These are phyloP conservation scores for Rhagonycha lutea DNA, from an alignment of 2,888 invertebrate species.

Conservation along the genomic window DNA sequence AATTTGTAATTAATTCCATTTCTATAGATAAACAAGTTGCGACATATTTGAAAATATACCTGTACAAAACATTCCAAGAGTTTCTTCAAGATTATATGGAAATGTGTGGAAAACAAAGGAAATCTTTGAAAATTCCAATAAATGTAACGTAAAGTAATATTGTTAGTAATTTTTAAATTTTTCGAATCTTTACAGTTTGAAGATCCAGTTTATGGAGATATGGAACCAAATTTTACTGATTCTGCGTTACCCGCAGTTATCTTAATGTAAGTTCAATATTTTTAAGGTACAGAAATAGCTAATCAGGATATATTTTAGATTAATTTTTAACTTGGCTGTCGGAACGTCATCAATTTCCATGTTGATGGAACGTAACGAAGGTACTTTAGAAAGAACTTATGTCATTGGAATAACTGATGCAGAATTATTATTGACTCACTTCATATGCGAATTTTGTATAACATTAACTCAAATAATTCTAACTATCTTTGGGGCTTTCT, in stretches of 20 bases:
- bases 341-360: conserved; percentile 2
- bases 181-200: conserved; percentile 2
- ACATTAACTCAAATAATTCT: conserved; percentile 56
- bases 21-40: conserved; percentile 81
- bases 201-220: not conserved
- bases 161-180: not conserved
- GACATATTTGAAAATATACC: conserved; percentile 66
- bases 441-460: not conserved
- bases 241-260: conserved; percentile 63
- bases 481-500: conserved; percentile 79
- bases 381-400: not conserved
- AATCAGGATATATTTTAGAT: not conserved
- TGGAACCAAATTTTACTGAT: conserved; percentile 84
- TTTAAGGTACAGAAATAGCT: not conserved
- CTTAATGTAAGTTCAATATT: not conserved
- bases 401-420: not conserved
- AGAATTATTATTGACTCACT: conserved; percentile 19
- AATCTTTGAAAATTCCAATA: conserved; percentile 65
- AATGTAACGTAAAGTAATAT: conserved; percentile 56
- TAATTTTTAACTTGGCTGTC: not conserved
- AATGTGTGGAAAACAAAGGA: conserved; percentile 68
- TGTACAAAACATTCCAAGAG: conserved; percentile 72
- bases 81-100: conserved; percentile 69
- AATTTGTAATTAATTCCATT: not conserved
- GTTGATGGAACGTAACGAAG: conserved; percentile 13